A percentile compares a stretch with the other conserved stretches of the same genome.
These are phyloP conservation scores for Chionomys nivalis DNA, from an alignment of 2,113 vertebrate genomes.

Conservation along the genomic window DNA sequence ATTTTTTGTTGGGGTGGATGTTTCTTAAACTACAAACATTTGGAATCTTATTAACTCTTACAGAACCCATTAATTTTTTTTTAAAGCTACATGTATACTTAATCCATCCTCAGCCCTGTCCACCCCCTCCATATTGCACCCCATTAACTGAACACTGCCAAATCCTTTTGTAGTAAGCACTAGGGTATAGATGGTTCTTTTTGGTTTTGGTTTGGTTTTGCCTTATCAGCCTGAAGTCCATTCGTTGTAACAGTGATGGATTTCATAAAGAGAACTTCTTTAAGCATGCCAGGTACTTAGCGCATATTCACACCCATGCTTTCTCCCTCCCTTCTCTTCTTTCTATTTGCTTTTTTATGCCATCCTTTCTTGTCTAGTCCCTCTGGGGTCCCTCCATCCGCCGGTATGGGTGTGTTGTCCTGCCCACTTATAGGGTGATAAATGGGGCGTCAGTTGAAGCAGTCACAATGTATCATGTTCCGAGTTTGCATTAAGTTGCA, in stretches of 20 bases:
- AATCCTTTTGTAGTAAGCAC: not conserved
- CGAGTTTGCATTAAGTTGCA: slow-evolving; percentile 81
- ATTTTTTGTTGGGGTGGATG: not conserved
- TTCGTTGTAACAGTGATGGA: not conserved
- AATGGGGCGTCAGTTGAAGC: slow-evolving; percentile 78
- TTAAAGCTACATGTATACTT: not conserved
- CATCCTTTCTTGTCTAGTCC: not conserved
- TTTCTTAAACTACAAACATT: not conserved
- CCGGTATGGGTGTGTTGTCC: slow-evolving; percentile 51
- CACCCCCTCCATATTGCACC: no score
- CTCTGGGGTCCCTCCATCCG: not conserved
- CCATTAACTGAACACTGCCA: not conserved
- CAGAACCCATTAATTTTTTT: not conserved
- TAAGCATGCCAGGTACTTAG: not conserved
- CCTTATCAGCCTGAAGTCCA: not conserved
- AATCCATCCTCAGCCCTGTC: not conserved
- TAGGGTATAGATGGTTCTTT: not conserved
- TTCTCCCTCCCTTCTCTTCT: not conserved
- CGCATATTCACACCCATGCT: not conserved
- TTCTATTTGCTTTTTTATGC: not conserved
- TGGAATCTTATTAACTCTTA: slow-evolving; percentile 41
- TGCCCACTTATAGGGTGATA: slow-evolving; percentile 68
- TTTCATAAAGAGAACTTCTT: not conserved
- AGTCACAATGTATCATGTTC: slow-evolving; percentile 78
- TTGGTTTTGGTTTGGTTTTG: not conserved